Evolutionary conservation across 2,113 vertebrate species (phyloP), one percentile per base, ranked within the genome.

Genomic region (Lucifuga dentata): DNA sequence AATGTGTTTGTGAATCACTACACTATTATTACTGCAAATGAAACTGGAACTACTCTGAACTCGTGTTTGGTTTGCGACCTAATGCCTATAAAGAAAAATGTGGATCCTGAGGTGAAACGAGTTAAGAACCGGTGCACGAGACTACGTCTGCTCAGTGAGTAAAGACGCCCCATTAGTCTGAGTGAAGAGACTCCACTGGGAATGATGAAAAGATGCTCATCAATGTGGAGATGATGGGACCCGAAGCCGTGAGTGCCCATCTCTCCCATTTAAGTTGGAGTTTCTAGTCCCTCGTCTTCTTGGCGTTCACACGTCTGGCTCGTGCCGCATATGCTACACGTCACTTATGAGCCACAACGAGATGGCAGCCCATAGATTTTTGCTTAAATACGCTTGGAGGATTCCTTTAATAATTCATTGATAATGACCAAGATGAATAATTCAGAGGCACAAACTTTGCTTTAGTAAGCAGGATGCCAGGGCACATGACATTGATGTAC

Each of bases 391-490:
- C 86, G 86, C 89, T 91, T 86, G 86, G 87, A 86, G 86, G 86
- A 90, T 85, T 89, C 67, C 88, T 90, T 93, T 91, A 93, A 93
- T 93, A 93, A 93, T 93, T 91, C 86, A 93, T 93, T 87, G 87
- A 92, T 92, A 92, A 94, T 93, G 91, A 93, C 88, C 88, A 86
- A 73, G 79, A 91, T 94, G 83, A 90, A 93, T 93, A 78, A 93
- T 93, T 92, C 84, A 94, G 71, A 73, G 59, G 76, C 71, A 81
- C 86, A 90, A 90, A 91, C 85, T 91, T 92, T 91, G 91, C 84
- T 87, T 89, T 87, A 48, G 86, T 91, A 93, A 92, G 92, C 90
- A 90, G 83, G 88, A 91, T 87, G 85, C 78, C 76, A 41, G 80
- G 73, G 76, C 81, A 86, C 76, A 80, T 89, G 89, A 89, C 90